Conservation (phyloP, 2,113 vertebrate species). For the Menura novaehollandiae region DNA sequence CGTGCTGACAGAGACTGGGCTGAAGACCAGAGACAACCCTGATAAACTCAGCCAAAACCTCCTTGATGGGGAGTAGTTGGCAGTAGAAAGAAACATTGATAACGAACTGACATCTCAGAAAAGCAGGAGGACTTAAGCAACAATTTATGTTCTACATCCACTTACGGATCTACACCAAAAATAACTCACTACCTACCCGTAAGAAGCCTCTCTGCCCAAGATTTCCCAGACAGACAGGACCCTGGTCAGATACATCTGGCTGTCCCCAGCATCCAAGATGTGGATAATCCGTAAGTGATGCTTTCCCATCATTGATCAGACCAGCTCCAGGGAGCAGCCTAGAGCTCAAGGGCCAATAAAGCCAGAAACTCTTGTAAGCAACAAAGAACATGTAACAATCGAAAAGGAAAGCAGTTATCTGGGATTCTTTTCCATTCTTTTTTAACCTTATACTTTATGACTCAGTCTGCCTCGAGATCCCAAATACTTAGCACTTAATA, state of each 20-base stretch:
- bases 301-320: neutral
- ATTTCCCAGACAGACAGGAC: neutral
- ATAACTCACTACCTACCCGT: neutral
- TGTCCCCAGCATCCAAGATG: neutral
- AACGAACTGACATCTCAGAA: neutral
- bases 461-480: neutral
- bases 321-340: neutral
- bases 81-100: neutral
- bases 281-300: accelerated
- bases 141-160: neutral
- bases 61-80: neutral
- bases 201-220: neutral
- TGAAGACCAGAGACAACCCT: neutral
- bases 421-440: neutral
- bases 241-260: accelerated
- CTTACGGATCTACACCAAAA: accelerated
- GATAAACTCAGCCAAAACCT: neutral
- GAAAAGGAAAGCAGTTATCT: neutral
- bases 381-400: neutral
- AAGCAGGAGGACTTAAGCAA: neutral
- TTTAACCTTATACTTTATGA: neutral
- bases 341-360: neutral
- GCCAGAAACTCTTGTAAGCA: neutral
- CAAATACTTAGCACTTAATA: neutral
- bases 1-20: accelerated